phyloP scores from a whole-genome alignment of 2,113 vertebrate genomes.

The Melanotaenia duboulayi region DNA sequence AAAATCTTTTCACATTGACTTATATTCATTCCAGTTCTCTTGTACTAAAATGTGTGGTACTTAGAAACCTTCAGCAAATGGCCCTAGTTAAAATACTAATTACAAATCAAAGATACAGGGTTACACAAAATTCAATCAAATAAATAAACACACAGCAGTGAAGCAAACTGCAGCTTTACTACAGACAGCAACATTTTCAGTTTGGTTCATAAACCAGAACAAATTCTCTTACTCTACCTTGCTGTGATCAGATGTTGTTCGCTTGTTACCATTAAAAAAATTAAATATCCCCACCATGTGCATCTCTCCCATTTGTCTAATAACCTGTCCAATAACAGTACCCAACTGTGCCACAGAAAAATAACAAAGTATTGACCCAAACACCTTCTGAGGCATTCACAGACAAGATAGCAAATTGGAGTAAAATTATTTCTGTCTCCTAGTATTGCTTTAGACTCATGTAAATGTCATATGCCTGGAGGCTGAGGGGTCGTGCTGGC shows the following conservation, averaged over 20 bases:
- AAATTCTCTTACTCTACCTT: conserved; percentile 7
- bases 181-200: too few relatives aligned
- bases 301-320: conserved; percentile 28
- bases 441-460: conserved; percentile 38
- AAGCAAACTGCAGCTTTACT: neutral
- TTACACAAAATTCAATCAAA: neutral
- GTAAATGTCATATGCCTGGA: conserved; percentile 59
- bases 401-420: conserved; percentile 44
- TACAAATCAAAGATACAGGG: neutral
- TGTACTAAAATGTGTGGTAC: neutral
- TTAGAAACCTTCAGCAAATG: neutral
- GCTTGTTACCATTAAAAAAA: conserved; percentile 29
- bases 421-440: conserved; percentile 18
- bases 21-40: too few relatives aligned
- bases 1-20: too few relatives aligned
- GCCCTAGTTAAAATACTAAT: neutral
- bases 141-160: neutral
- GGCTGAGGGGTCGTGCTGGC: conserved; percentile 36
- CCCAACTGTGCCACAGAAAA: conserved; percentile 11
- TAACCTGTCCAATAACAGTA: conserved; percentile 29
- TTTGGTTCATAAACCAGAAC: neutral
- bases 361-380: conserved; percentile 41
- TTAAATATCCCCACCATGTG: neutral
- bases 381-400: conserved; percentile 4
- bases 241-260: conserved; percentile 23